These are phyloP conservation scores for Shinisaurus crocodilurus DNA, from an alignment of 2,113 vertebrate genomes.

Conservation along the genomic window DNA sequence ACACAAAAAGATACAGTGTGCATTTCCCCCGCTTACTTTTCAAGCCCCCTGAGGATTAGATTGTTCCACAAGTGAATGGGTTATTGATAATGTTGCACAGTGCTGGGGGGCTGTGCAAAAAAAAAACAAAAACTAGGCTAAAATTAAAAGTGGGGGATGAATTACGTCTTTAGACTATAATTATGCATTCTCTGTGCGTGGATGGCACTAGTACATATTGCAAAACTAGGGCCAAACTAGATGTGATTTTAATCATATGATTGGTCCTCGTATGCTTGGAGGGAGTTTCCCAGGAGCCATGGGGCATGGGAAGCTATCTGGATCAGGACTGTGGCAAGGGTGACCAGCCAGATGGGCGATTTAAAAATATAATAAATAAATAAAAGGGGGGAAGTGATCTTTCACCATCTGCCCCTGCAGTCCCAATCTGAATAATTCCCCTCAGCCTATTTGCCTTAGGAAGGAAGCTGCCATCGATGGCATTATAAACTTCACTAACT, in stretches of 20 bases:
- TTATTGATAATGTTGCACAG: neutral
- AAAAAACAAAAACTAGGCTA: neutral
- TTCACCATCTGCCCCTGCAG: neutral
- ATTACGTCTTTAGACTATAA: neutral
- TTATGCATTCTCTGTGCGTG: neutral
- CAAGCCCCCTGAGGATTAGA: neutral
- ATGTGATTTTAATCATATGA: neutral
- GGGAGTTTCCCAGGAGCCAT: too few species aligned
- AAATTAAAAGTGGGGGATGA: neutral
- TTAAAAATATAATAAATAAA: too few species aligned
- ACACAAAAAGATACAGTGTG: neutral
- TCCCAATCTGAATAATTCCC: too few species aligned
- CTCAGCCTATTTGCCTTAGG: neutral
- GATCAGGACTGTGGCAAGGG: too few species aligned
- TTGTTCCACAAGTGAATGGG: neutral
- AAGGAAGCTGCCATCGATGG: neutral
- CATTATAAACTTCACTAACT: too few species aligned
- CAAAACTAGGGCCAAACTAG: neutral
- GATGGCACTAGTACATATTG: neutral
- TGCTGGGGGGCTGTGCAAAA: neutral
- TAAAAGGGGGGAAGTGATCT: neutral
- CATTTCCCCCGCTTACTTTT: neutral
- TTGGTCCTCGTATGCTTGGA: neutral
- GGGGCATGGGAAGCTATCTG: too few species aligned
- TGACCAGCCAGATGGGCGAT: too few species aligned